A percentile compares a stretch with the other conserved stretches of the same genome.
These are phyloP conservation scores for Oriolus oriolus DNA, from an alignment of 2,113 vertebrate genomes.

Conservation along the genomic window DNA sequence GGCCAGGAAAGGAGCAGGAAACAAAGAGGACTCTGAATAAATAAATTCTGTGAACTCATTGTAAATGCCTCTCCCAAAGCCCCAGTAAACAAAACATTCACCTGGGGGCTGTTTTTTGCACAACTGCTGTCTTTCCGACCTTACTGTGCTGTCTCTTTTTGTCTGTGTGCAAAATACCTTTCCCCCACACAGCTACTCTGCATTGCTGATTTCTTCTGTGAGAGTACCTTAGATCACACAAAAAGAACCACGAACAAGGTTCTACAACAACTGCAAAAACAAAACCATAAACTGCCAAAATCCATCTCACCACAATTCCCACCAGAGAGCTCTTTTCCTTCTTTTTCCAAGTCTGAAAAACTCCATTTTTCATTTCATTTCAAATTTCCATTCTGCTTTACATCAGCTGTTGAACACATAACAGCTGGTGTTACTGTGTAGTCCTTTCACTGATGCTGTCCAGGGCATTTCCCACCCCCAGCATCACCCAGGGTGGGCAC, in stretches of 20 bases:
- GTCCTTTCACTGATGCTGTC: not conserved
- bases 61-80: not conserved
- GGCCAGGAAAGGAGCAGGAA: conserved; percentile 37
- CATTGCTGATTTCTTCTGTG: not conserved
- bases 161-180: not conserved
- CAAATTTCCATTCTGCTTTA: not conserved
- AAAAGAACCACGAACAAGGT: not conserved
- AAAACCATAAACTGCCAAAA: not conserved
- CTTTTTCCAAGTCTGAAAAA: not conserved
- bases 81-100: conserved; percentile 1
- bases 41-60: not conserved
- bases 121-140: not conserved
- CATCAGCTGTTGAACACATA: not conserved
- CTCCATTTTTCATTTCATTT: too few species aligned
- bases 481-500: not conserved
- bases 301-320: not conserved
- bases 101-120: not conserved
- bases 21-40: conserved; percentile 38
- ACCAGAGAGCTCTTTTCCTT: not conserved
- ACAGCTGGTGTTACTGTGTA: not conserved
- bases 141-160: not conserved
- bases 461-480: not conserved
- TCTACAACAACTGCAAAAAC: not conserved
- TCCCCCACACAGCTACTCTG: not conserved
- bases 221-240: not conserved